These are phyloP conservation scores for Aythya fuligula DNA, from an alignment of 2,797 vertebrate genomes.

Conservation along the genomic window DNA sequence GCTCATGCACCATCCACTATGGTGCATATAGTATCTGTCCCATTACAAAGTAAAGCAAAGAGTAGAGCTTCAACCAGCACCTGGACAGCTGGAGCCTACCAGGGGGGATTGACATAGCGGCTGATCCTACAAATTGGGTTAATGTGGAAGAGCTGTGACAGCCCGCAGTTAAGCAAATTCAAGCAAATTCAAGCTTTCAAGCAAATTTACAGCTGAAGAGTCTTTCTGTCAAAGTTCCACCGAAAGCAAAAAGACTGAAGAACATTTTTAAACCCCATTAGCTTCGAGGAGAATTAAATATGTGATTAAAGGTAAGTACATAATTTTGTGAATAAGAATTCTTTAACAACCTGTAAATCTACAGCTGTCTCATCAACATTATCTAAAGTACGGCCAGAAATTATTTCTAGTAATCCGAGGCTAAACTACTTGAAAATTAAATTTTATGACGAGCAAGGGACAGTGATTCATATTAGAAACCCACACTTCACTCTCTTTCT, in stretches of 20 bases:
- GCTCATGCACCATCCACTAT: background rate
- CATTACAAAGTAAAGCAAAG: background rate
- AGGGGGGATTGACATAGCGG: background rate
- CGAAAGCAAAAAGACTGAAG: background rate
- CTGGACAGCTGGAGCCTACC: background rate
- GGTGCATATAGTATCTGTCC: background rate
- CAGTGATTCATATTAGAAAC: background rate
- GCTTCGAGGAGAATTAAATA: slow-evolving; percentile 2
- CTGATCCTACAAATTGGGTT: background rate
- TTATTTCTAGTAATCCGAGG: background rate
- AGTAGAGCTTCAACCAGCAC: background rate
- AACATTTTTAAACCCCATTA: background rate
- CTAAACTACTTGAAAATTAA: slow-evolving; percentile 29
- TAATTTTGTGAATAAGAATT: slow-evolving; percentile 20
- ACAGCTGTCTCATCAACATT: slow-evolving; percentile 6
- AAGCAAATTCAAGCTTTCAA: background rate
- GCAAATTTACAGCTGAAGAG: background rate
- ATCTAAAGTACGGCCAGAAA: slow-evolving; percentile 2
- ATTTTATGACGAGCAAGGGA: background rate
- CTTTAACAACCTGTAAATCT: slow-evolving; percentile 36
- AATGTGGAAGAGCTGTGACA: background rate
- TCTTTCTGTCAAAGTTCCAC: background rate
- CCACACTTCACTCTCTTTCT: background rate
- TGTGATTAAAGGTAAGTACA: slow-evolving; percentile 3
- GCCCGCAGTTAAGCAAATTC: background rate